Conservation (phyloP, 2,888 invertebrate species). For the Pristionchus arcanus region DNA sequence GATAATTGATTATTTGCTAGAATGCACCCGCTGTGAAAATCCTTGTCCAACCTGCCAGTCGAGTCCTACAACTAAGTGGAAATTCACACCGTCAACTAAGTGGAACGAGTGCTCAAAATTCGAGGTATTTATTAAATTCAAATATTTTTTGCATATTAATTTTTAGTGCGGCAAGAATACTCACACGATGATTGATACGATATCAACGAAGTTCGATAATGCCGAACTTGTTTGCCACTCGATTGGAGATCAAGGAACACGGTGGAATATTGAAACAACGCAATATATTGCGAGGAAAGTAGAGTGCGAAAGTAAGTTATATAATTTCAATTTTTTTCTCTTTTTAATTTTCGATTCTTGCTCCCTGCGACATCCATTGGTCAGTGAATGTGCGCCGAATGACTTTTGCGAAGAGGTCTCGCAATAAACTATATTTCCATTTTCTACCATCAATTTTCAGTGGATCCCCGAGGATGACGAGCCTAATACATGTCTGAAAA, state of each 20-base stretch:
- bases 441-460: neutral
- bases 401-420: neutral
- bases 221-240: neutral
- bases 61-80: neutral
- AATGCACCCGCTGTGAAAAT: neutral
- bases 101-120: neutral
- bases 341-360: neutral
- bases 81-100: neutral
- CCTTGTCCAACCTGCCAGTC: neutral
- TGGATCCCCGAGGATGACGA: neutral
- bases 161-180: neutral
- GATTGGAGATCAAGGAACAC: neutral
- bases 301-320: neutral
- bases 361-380: neutral
- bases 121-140: neutral
- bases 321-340: neutral
- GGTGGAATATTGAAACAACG: neutral
- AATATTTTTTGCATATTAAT: neutral
- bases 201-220: neutral
- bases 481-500: neutral
- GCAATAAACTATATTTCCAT: neutral
- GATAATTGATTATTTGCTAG: neutral
- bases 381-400: neutral
- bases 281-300: neutral
- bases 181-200: neutral